Base-by-base conservation (phyloP, 2,113 vertebrate genomes). In the Takifugu flavidus region DNA sequence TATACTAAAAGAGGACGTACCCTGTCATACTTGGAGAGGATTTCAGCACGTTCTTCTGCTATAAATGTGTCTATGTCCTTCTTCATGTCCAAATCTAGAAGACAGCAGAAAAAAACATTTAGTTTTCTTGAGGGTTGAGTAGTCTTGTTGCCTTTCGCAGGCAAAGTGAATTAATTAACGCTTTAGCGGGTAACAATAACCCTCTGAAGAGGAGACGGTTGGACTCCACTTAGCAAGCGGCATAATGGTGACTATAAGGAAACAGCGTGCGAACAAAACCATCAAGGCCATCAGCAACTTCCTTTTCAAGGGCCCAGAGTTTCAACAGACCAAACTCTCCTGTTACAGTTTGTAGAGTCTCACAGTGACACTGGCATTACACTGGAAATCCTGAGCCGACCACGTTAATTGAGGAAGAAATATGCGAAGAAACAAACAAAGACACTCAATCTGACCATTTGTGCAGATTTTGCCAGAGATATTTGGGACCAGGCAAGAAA, bases 41-140 rank as follows among this genome's bases (percentile, higher is more conserved):
- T 94, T 55, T 96, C 94, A 44, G 91, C 88, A 53, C 92, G 93
- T 89, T 97, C 95, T 83, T 93, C 91, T 82, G 91, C 89, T 91
- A 95, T 94, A 88, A 95, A 67, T 42, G 89, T 81, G 45, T 95
- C 94, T 62, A 95, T 90, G 69, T 97, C 94, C 83, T 95, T 97
- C 94, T 95, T 96, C 94, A 96, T 97, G 89, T 93, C 94, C 92
- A 89, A 92, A 92, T 85, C 94, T 96, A 86, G 2, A 84, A 78
- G 51, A 4, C 49, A 75, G 45, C 2, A 55, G 46, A 72, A 2
- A 66, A 45, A 68, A 44, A 56, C 42, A 43, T 43, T 43, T 43
- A 20, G 1, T 8, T 43, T 43, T 43, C 42, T 43, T 13, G 42
- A 43, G 42, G 42, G 5, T 43, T 43, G 20, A 20, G 20, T 20